Conservation (phyloP, 2,888 invertebrate species). For the Dryobota labecula region DNA sequence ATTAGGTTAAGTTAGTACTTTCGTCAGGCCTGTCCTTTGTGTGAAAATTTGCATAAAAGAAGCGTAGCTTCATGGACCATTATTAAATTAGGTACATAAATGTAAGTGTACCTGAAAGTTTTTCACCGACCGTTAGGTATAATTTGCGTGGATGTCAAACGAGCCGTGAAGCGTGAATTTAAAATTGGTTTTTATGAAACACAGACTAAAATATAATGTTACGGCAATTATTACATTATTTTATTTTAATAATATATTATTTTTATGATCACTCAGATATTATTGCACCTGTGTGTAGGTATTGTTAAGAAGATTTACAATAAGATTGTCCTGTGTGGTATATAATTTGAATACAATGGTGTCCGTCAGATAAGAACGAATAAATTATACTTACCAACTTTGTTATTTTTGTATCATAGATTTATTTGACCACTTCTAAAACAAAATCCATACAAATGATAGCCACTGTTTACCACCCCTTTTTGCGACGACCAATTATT, state of each 20-base stretch:
- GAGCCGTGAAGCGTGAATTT: conserved; percentile 34
- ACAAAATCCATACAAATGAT: too few species aligned
- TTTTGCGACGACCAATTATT: too few species aligned
- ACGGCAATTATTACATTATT: not conserved
- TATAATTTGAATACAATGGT: conserved; percentile 21
- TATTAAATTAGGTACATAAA: not conserved
- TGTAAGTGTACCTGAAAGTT: not conserved
- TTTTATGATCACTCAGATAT: not conserved
- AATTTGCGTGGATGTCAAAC: conserved; percentile 35
- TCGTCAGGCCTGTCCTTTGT: not conserved
- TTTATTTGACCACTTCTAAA: too few species aligned
- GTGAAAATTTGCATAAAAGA: not conserved
- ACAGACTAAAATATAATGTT: conserved; percentile 5
- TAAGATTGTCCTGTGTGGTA: not conserved
- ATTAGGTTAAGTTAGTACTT: not conserved
- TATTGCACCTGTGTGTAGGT: not conserved
- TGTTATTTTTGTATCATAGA: not conserved
- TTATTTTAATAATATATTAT: not conserved
- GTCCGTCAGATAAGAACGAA: not conserved
- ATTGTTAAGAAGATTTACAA: conserved; percentile 1
- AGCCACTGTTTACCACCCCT: too few species aligned
- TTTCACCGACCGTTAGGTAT: conserved; percentile 16
- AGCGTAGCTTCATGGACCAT: conserved; percentile 6
- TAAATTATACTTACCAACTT: not conserved
- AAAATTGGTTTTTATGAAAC: conserved; percentile 33